Base-by-base conservation (phyloP, 2,888 invertebrate species). In the Hyppa rectilinea region DNA sequence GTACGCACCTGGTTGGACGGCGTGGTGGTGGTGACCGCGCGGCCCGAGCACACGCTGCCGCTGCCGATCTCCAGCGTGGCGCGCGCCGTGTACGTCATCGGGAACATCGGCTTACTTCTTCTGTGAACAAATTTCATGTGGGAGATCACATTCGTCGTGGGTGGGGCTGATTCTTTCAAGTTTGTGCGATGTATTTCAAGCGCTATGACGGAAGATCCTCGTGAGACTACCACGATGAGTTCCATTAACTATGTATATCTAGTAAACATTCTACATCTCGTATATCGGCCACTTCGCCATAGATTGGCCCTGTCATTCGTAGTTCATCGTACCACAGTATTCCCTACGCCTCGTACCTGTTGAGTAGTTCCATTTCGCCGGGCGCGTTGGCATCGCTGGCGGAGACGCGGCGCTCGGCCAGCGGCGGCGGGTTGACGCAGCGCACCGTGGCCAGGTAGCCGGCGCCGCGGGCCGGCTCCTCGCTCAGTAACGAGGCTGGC, bases 1-100 rank as follows among this genome's bases (percentile, higher is more conserved):
- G 89, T 94, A 94, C 95, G 94, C 94, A 95, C 95, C 95, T 95
- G 95, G 91, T 95, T 94, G 91, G 95, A 94, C 78, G 95, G 92
- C 88, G 96, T 94, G 91, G 95, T 95, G 92, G 93, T 94, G 91
- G 96, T 95, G 92, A 94, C 94, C 89, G 95, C 95, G 93, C 96
- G 95, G 92, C 95, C 95, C 91, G 94, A 91, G 89, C 94, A 88
- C 91, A 94, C 94, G 88, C 92, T 91, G 91, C 94, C 93, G 92
- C 94, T 93, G 90, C 95, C 96, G 89, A 96, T 96, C 92, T 96
- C 96, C 84, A 96, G 93, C 75, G 95, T 94, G 70, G 96, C 95
- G 87, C 95, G 94, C 87, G 96, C 95, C 85, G 96, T 96, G 91
- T 96, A 96, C 90, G 94, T 95, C 92, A 95, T 92, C 89, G 95